phyloP scores from a whole-genome alignment of 2,797 vertebrate species.

The Sebastes steindachneri region DNA sequence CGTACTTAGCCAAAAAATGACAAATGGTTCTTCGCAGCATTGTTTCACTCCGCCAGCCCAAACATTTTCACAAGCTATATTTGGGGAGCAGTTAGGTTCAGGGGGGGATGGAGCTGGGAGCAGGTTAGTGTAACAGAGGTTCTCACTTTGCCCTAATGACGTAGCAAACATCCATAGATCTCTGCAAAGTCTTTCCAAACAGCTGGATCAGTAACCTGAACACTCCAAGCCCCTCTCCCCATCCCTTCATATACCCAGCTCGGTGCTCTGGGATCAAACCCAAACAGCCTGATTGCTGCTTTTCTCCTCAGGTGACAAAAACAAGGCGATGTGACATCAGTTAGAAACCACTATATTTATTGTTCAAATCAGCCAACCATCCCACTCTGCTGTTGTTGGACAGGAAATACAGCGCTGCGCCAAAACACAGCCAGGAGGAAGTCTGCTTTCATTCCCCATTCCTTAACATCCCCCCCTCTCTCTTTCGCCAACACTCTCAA shows the following conservation, averaged over 20 bases:
- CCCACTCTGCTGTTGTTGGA: conserved; percentile 80
- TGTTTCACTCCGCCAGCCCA: conserved; percentile 70
- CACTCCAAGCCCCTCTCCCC: conserved; percentile 30
- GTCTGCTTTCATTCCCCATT: conserved; percentile 70
- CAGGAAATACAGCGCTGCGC: conserved; percentile 64
- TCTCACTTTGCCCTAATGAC: conserved; percentile 55
- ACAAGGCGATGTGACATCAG: conserved; percentile 60
- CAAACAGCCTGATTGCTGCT: conserved; percentile 71
- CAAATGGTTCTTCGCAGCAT: conserved; percentile 64
- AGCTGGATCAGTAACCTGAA: conserved; percentile 55
- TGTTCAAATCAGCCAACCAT: conserved; percentile 78
- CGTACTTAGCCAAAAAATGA: conserved; percentile 62
- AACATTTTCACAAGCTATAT: conserved; percentile 75
- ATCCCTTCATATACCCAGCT: background rate
- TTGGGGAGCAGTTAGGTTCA: conserved; percentile 44
- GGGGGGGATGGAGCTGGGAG: conserved; percentile 29
- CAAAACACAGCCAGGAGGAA: conserved; percentile 67
- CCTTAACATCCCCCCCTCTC: background rate
- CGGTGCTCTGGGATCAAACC: conserved; percentile 57
- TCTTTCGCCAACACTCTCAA: background rate
- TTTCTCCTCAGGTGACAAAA: conserved; percentile 69
- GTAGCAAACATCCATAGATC: conserved; percentile 56
- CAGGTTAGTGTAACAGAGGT: conserved; percentile 46
- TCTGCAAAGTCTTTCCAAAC: conserved; percentile 50
- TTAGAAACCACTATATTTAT: conserved; percentile 76